phyloP scores from a whole-genome alignment of 2,797 vertebrate genomes.

The Lerista edwardsae region DNA sequence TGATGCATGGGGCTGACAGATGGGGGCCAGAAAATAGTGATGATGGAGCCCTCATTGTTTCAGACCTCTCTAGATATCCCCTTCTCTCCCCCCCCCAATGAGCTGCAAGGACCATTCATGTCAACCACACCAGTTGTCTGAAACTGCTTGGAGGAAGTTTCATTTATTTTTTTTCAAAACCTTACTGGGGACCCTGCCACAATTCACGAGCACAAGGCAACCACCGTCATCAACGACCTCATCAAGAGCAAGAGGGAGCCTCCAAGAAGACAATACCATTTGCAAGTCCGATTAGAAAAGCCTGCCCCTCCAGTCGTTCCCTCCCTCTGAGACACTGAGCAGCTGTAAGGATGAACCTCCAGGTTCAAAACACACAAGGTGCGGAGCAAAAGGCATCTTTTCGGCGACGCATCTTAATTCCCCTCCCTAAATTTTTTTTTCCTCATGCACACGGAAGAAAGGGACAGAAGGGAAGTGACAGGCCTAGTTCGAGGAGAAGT shows the following conservation, averaged over 20 bases:
- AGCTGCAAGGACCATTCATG: neutral
- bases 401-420: neutral
- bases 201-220: neutral
- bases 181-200: neutral
- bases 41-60: neutral
- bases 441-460: neutral
- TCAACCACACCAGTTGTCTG: neutral
- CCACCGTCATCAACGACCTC: no score
- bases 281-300: neutral
- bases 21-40: neutral
- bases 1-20: neutral
- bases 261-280: neutral
- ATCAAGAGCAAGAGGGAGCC: no score
- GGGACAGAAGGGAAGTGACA: neutral
- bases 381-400: neutral
- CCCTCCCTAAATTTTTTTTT: no score
- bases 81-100: neutral
- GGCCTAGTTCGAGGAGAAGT: neutral
- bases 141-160: neutral
- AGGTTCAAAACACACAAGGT: neutral
- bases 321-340: neutral
- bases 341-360: neutral
- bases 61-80: neutral
- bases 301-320: neutral
- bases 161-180: neutral